A percentile compares a stretch with the other conserved stretches of the same genome.
Evolutionary conservation across 1,140 invertebrate genomes (phyloP).

Genomic region (Dendroctonus ponderosae): DNA sequence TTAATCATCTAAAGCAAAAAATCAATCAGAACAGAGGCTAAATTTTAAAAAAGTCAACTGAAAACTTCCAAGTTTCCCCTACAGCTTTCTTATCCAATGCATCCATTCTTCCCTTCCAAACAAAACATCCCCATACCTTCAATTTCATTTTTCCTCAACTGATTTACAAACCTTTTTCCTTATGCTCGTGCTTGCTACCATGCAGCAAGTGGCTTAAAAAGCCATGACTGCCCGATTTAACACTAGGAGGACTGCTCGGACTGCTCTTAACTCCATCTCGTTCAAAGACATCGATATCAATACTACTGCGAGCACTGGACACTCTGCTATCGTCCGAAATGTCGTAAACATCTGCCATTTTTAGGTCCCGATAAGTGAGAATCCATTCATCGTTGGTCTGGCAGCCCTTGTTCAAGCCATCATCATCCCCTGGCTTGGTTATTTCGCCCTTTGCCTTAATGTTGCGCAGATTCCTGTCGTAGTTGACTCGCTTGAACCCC

Average conservation of each 20-base stretch:
- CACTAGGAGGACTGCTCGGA: conserved; percentile 57
- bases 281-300: conserved; percentile 54
- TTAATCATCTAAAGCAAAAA: no score
- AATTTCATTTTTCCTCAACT: not conserved
- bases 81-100: no score
- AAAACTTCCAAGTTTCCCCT: no score
- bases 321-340: conserved; percentile 50
- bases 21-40: no score
- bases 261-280: conserved; percentile 39
- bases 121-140: no score
- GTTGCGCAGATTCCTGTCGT: conserved; percentile 78
- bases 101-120: no score
- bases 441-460: conserved; percentile 78
- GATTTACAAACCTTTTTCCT: conserved; percentile 37
- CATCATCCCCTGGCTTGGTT: conserved; percentile 68
- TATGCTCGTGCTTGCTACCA: conserved; percentile 55
- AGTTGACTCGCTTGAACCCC: conserved; percentile 83
- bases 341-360: conserved; percentile 43
- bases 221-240: conserved; percentile 55
- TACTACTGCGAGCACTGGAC: conserved; percentile 57
- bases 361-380: conserved; percentile 50
- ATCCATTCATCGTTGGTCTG: conserved; percentile 76
- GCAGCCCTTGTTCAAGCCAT: conserved; percentile 68
- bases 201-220: conserved; percentile 67
- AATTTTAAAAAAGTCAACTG: no score